These are phyloP conservation scores for Prosapia bicincta DNA, from an alignment of 2,888 invertebrate species.

Conservation along the genomic window DNA sequence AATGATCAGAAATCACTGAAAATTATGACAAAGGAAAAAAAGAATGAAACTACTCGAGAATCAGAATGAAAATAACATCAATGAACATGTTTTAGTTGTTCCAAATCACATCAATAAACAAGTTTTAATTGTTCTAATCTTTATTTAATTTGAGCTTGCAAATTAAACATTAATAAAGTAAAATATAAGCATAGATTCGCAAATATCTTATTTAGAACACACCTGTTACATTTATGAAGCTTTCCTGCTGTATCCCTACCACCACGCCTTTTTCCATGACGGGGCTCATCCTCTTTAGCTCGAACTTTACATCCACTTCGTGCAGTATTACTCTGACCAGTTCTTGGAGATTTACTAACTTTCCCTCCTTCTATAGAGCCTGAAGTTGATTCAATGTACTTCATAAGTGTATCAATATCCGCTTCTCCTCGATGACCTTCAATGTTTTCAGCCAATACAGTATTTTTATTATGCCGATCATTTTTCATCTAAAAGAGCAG, in stretches of 20 bases:
- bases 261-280: conserved; percentile 36
- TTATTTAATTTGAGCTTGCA: no score
- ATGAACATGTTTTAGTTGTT: no score
- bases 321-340: conserved; percentile 43
- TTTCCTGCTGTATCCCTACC: conserved; percentile 43
- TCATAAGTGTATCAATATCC: conserved; percentile 70
- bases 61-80: no score
- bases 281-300: conserved; percentile 44
- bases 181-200: no score
- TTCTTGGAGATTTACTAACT: conserved; percentile 41
- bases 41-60: no score
- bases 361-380: conserved; percentile 27
- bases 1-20: no score
- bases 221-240: conserved; percentile 61
- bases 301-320: conserved; percentile 47
- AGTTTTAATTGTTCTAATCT: no score
- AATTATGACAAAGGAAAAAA: no score
- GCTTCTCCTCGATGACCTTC: conserved; percentile 77
- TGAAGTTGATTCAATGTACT: conserved; percentile 61
- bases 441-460: conserved; percentile 53
- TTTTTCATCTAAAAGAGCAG: conserved; percentile 40
- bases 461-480: conserved; percentile 50
- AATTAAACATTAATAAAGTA: no score
- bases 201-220: no score
- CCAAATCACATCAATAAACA: no score